phyloP scores from a whole-genome alignment of 2,113 vertebrate genomes.

The Catharus bicknelli region DNA sequence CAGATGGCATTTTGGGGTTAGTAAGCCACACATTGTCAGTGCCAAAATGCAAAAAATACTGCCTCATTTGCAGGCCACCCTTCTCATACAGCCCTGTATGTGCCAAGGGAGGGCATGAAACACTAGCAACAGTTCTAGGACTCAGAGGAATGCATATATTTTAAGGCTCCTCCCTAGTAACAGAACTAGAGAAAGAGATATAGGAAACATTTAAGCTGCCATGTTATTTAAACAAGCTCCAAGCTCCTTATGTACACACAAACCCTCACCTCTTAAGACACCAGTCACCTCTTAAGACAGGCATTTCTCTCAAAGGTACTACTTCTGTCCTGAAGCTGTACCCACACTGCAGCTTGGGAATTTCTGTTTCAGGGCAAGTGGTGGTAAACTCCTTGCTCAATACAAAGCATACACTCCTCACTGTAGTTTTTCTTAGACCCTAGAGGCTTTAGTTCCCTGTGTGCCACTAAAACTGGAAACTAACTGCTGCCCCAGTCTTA shows the following conservation, averaged over 20 bases:
- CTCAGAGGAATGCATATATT: background rate
- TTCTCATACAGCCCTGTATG: background rate
- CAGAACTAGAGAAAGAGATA: background rate
- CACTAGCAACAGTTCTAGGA: background rate
- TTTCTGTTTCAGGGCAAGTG: background rate
- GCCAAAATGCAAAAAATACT: background rate
- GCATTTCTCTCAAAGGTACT: background rate
- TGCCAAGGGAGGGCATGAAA: background rate
- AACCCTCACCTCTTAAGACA: background rate
- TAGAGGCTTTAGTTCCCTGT: background rate
- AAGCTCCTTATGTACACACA: background rate
- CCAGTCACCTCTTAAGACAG: background rate
- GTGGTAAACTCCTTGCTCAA: background rate
- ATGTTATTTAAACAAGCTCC: background rate
- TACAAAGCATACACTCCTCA: background rate
- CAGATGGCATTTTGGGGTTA: background rate
- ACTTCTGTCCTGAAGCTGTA: background rate
- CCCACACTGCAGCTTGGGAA: background rate
- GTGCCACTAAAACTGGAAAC: background rate
- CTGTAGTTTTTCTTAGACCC: background rate
- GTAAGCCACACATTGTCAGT: background rate
- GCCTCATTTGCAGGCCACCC: background rate
- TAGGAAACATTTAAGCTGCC: background rate
- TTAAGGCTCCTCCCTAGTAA: background rate
- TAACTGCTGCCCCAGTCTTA: background rate